Percentiles rank a stretch among this genome's conserved stretches.
Conservation (phyloP, 2,113 vertebrate genomes). For the Eretmochelys imbricata region DNA sequence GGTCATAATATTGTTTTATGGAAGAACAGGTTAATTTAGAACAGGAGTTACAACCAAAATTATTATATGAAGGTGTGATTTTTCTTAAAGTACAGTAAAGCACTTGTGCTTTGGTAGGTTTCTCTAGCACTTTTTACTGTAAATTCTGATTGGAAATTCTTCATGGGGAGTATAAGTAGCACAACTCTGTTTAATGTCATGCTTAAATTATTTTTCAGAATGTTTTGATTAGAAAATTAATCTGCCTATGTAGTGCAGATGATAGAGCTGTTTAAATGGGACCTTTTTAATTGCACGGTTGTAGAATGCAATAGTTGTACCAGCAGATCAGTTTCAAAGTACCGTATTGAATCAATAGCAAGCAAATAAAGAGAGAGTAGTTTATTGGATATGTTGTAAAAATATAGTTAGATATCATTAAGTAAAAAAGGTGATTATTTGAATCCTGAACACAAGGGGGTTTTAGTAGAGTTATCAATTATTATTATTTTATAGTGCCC, state of each 20-base stretch:
- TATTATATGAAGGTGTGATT: conserved; percentile 57
- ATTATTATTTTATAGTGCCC: conserved; percentile 45
- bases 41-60: conserved; percentile 12
- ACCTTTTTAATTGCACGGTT: conserved; percentile 76
- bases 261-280: conserved; percentile 78
- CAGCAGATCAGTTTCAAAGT: conserved; percentile 67
- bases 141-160: conserved; percentile 80
- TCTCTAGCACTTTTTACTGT: conserved; percentile 71
- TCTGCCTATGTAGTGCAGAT: conserved; percentile 77
- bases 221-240: conserved; percentile 86
- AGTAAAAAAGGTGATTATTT: conserved; percentile 64
- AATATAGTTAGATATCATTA: conserved; percentile 55
- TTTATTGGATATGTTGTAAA: conserved; percentile 55
- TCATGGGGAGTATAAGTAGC: conserved; percentile 78
- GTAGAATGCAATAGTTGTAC: conserved; percentile 68
- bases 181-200: conserved; percentile 81
- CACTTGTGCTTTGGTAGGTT: conserved; percentile 69
- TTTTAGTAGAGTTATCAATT: conserved; percentile 60
- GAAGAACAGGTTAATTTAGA: conserved; percentile 1
- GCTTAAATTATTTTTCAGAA: conserved; percentile 83
- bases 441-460: background rate
- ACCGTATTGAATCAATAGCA: conserved; percentile 61
- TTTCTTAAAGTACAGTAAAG: conserved; percentile 63
- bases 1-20: background rate
- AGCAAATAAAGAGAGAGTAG: conserved; percentile 68